These are phyloP conservation scores for Orussus abietinus DNA, from an alignment of 1,140 invertebrate genomes.

Conservation along the genomic window DNA sequence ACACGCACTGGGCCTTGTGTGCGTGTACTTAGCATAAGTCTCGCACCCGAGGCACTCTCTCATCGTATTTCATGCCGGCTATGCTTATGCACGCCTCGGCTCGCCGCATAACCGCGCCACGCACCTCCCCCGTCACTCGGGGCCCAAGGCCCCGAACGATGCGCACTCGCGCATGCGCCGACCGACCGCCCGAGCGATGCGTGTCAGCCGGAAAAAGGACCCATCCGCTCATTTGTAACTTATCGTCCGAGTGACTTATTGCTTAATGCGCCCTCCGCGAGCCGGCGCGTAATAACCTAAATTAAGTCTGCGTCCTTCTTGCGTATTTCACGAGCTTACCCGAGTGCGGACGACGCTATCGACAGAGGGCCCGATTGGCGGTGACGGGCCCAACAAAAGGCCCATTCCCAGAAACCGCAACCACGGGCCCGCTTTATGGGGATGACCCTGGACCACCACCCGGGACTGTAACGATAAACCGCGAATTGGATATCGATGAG, in stretches of 20 bases:
- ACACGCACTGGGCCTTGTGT: constrained; percentile 18
- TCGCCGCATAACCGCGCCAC: constrained; percentile 25
- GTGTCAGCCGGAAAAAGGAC: not conserved
- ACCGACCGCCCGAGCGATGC: constrained; percentile 9
- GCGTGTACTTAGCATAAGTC: constrained; percentile 46
- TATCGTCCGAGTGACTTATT: constrained; percentile 29
- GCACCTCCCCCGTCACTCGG: constrained; percentile 6
- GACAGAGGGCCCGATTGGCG: too few species aligned
- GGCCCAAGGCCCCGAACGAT: not conserved
- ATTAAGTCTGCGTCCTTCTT: constrained; percentile 22
- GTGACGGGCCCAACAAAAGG: too few species aligned
- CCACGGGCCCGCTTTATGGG: too few species aligned
- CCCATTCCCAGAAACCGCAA: too few species aligned
- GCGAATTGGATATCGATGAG: too few species aligned
- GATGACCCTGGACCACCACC: too few species aligned
- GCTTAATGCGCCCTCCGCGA: constrained; percentile 15
- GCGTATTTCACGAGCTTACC: not conserved
- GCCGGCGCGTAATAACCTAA: constrained; percentile 27
- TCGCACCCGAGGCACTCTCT: constrained; percentile 45
- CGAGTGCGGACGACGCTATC: too few species aligned
- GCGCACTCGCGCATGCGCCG: constrained; percentile 1
- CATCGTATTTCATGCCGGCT: constrained; percentile 44
- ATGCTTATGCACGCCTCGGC: constrained; percentile 22
- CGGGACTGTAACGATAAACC: too few species aligned
- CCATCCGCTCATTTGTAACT: constrained; percentile 22